Evolutionary conservation across 2,888 invertebrate species (phyloP), one percentile per base, ranked within the genome.

Genomic region (Orchestes rusci): DNA sequence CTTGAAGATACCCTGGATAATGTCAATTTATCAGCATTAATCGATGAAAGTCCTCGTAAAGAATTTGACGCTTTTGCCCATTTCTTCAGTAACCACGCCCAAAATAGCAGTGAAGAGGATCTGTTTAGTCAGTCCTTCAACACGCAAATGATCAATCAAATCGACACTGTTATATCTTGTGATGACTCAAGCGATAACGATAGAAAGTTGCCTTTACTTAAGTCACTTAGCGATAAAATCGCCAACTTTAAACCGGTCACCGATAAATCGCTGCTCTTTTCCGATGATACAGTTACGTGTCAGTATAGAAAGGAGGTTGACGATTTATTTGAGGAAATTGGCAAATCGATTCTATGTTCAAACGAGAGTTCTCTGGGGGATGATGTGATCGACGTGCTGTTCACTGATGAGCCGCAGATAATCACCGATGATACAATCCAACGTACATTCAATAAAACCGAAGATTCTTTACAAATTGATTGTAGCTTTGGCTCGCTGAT

Each of bases 271-370:
- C 32, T 43, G n/a, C 39, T 57, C 13, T 56, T 57, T 44, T 50
- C 53, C 34, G 50, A 56, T 49, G 51, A 57, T 29, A 33, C 49
- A 33, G 48, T 54, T 8, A 58, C 56, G 3, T 42, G 17, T 13
- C 43, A 52, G 16, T 60, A 65, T 68, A 50, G 67, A 64, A 54
- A 65, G 66, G 56, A 72, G 68, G 59, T 69, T 3, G 59, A 63
- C 12, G 45, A 56, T 5, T 51, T 64, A 33, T 77, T 77, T 63
- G 66, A 75, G 54, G 59, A 67, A 30, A 62, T 75, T 18, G 75
- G 76, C 64, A 66, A 71, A 43, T 72, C 76, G 4, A 73, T 78
- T 54, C 52, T 51, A 10, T 52, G 56, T 33, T 45, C 58, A 23
- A 28, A 35, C 10, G 43, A 46, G 4, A 52, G 43, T 17, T 42